Percentiles rank a stretch among this genome's conserved stretches.
Evolutionary conservation across 2,113 vertebrate species (phyloP).

Genomic region (Strix uralensis): DNA sequence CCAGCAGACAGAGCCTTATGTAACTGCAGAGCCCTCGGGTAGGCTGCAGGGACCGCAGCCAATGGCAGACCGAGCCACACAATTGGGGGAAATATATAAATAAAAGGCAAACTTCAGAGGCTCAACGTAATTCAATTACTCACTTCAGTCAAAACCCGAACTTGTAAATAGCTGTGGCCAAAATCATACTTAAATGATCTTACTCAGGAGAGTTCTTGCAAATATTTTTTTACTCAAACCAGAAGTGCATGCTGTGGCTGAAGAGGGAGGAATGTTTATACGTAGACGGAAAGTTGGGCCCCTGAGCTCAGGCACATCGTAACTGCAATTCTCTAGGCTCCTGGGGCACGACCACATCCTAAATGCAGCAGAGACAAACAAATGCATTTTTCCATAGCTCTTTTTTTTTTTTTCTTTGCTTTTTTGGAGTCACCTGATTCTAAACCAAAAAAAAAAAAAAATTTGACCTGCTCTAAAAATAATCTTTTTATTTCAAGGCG

Average conservation of each 20-base stretch:
- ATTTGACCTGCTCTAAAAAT: background rate
- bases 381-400: background rate
- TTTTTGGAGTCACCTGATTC: background rate
- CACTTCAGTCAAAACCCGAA: constrained; percentile 10
- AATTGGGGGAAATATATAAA: constrained; percentile 59
- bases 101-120: constrained; percentile 58
- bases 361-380: background rate
- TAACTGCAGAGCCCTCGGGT: constrained; percentile 54
- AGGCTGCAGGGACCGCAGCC: constrained; percentile 56
- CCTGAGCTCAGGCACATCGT: background rate
- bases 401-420: background rate
- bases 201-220: background rate
- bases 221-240: background rate
- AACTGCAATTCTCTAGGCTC: background rate
- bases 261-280: background rate
- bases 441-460: background rate
- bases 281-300: background rate
- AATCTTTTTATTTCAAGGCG: background rate
- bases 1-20: constrained; percentile 55
- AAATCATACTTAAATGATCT: background rate
- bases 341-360: background rate
- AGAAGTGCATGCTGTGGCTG: background rate
- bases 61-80: constrained; percentile 40
- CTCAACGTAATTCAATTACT: constrained; percentile 27
- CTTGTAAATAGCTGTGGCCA: constrained; percentile 44